phyloP scores from a whole-genome alignment of 2,113 vertebrate genomes.

The Octodon degus region DNA sequence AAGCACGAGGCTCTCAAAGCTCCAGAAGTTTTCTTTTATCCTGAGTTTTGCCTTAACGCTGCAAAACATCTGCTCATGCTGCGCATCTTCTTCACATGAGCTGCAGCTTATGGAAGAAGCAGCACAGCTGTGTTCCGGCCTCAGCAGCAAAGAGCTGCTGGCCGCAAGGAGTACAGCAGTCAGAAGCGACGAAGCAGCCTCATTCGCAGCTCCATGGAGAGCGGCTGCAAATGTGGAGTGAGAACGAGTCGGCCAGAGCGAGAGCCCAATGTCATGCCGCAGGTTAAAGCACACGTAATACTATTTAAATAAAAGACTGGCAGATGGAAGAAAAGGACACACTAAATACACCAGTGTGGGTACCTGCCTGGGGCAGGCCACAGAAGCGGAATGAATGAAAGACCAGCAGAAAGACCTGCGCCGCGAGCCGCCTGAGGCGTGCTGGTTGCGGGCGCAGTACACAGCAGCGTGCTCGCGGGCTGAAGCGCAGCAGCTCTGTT shows the following conservation, averaged over 20 bases:
- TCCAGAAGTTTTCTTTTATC: constrained; percentile 36
- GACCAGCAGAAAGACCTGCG: background rate
- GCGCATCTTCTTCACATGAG: background rate
- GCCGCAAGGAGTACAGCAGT: background rate
- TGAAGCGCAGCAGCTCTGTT: background rate
- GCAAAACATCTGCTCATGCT: constrained; percentile 37
- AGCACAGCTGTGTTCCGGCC: background rate
- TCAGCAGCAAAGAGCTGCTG: background rate
- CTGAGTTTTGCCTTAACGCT: background rate
- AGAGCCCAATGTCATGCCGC: background rate
- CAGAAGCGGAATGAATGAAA: background rate
- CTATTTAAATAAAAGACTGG: background rate
- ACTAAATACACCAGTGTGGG: no score
- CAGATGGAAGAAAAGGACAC: background rate
- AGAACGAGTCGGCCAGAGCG: background rate
- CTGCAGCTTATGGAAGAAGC: background rate
- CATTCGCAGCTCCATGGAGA: background rate
- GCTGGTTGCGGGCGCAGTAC: background rate
- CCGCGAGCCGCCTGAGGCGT: background rate
- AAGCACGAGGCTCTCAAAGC: background rate
- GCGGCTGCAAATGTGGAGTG: background rate
- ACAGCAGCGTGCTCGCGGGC: background rate
- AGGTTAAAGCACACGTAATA: background rate
- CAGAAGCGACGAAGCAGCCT: background rate
- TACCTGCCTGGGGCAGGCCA: background rate